Percentiles rank a stretch among this genome's conserved stretches.
phyloP scores from a whole-genome alignment of 1,140 invertebrate species.

The Drosophila ogumai region DNA sequence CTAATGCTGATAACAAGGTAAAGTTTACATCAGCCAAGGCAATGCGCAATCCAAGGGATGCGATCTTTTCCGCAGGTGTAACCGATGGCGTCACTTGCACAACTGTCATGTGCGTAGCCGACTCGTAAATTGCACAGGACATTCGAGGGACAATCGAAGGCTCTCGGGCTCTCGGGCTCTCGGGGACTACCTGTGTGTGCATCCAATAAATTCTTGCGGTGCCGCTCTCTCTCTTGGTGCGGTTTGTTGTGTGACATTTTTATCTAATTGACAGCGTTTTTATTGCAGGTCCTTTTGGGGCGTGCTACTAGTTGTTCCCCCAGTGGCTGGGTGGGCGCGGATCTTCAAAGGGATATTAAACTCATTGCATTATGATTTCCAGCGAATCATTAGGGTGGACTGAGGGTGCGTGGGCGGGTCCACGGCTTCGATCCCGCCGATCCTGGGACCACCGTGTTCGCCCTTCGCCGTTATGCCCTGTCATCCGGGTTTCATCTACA shows the following conservation, averaged over 20 bases:
- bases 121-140: slow-evolving; percentile 77
- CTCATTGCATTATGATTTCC: slow-evolving; percentile 66
- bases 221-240: slow-evolving; percentile 48
- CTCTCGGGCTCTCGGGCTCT: neutral
- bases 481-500: slow-evolving; percentile 57
- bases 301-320: slow-evolving; percentile 58
- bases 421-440: slow-evolving; percentile 1
- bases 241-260: slow-evolving; percentile 85
- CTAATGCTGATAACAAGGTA: slow-evolving; percentile 60
- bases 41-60: slow-evolving; percentile 41
- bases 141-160: slow-evolving; percentile 23
- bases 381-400: slow-evolving; percentile 64
- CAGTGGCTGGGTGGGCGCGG: slow-evolving; percentile 27
- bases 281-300: slow-evolving; percentile 65
- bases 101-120: slow-evolving; percentile 51
- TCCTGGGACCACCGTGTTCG: slow-evolving; percentile 55
- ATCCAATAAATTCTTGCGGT: slow-evolving; percentile 74
- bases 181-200: slow-evolving; percentile 31
- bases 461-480: slow-evolving; percentile 32
- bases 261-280: slow-evolving; percentile 84
- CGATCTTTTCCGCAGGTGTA: slow-evolving; percentile 68
- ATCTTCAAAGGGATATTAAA: slow-evolving; percentile 56
- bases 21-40: slow-evolving; percentile 41
- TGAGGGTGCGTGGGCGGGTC: slow-evolving; percentile 36
- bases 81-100: slow-evolving; percentile 73